Evolutionary conservation across 2,113 vertebrate species (phyloP).

Genomic region (Tringa solitaria): DNA sequence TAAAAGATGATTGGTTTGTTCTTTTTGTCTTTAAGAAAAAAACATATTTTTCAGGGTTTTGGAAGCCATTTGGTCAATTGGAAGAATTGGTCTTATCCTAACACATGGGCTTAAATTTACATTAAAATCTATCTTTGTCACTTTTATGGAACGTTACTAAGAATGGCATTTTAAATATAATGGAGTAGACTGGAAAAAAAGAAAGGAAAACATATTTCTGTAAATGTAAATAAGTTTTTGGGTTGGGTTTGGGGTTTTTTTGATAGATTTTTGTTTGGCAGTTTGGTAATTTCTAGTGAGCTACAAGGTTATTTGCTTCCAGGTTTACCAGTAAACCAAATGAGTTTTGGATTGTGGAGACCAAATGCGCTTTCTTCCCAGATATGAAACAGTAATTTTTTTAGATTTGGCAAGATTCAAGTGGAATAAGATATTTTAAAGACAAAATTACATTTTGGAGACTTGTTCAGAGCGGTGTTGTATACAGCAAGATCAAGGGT

Average conservation of each 20-base stretch:
- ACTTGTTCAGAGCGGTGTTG: neutral
- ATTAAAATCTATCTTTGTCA: neutral
- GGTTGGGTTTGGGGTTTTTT: too few species aligned
- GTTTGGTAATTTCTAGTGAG: neutral
- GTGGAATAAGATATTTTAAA: neutral
- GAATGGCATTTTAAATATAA: neutral
- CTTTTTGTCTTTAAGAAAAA: neutral
- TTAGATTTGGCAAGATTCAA: neutral
- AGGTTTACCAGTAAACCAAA: neutral
- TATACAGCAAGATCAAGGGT: neutral
- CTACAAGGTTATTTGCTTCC: rapidly evolving
- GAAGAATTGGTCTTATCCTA: neutral
- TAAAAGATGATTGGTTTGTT: neutral
- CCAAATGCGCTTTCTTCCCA: neutral
- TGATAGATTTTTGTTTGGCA: neutral
- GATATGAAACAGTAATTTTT: neutral
- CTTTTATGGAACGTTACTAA: neutral
- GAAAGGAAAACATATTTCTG: rapidly evolving
- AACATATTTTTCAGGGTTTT: neutral
- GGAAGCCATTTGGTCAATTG: neutral
- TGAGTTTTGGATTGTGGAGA: neutral
- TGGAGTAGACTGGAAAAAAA: neutral
- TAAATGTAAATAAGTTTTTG: neutral
- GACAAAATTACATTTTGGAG: neutral
- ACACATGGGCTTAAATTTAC: neutral